These are phyloP conservation scores for Silurus aristotelis DNA, from an alignment of 2,797 vertebrate genomes.

Conservation along the genomic window DNA sequence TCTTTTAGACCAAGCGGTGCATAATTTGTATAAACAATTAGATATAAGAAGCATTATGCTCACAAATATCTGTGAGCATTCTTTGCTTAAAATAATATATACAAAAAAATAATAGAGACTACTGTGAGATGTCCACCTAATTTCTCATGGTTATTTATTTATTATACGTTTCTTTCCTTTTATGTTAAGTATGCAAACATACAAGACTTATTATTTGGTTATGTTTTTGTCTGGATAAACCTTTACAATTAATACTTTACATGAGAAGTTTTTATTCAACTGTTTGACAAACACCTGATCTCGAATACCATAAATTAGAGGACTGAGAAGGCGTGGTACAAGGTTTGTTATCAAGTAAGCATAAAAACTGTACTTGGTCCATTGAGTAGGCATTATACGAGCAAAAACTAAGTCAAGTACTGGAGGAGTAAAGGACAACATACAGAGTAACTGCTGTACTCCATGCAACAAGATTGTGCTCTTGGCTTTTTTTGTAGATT, in stretches of 20 bases:
- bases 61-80: not conserved
- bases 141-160: not conserved
- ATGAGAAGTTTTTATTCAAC: slow-evolving; percentile 48
- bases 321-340: slow-evolving; percentile 65
- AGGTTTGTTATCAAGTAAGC: slow-evolving; percentile 59
- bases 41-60: not conserved
- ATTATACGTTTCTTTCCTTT: not conserved
- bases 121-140: not conserved
- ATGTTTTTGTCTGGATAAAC: slow-evolving; percentile 20
- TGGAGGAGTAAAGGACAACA: slow-evolving; percentile 58
- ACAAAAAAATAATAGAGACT: not conserved
- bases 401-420: slow-evolving; percentile 14
- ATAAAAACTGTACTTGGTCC: slow-evolving; percentile 45
- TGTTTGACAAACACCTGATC: slow-evolving; percentile 61
- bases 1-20: too few species aligned
- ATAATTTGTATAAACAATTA: not conserved
- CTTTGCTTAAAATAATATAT: not conserved
- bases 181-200: not conserved
- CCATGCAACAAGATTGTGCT: slow-evolving; percentile 69
- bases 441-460: slow-evolving; percentile 63
- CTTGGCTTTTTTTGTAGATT: slow-evolving; percentile 60
- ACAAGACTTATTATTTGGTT: not conserved
- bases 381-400: slow-evolving; percentile 27
- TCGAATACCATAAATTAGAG: slow-evolving; percentile 66
- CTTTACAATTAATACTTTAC: slow-evolving; percentile 25